phyloP scores from a whole-genome alignment of 2,113 vertebrate species.

The Copsychus sechellarum region DNA sequence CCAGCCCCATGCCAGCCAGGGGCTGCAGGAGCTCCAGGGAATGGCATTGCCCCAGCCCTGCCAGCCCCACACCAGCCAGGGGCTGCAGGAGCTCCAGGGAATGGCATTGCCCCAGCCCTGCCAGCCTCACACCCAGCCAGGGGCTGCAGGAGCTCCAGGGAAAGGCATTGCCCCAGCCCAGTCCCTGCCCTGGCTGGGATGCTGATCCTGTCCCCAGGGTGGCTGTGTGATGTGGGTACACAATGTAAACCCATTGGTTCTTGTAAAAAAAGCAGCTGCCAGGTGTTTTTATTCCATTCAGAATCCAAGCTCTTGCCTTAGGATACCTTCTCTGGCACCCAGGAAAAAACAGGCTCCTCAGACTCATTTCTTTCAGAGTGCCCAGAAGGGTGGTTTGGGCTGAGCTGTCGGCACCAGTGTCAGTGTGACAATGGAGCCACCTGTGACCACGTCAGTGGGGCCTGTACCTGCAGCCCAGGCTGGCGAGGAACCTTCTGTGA shows the following conservation, averaged over 20 bases:
- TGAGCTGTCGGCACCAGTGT: conserved; percentile 79
- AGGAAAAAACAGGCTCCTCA: not conserved
- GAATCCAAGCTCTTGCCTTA: not conserved
- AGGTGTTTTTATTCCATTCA: rapidly evolving
- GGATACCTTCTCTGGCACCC: rapidly evolving
- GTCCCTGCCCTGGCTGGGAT: not conserved
- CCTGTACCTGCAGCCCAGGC: conserved; percentile 86
- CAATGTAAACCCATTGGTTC: rapidly evolving
- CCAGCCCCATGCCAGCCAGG: not conserved
- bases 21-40: rapidly evolving
- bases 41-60: rapidly evolving
- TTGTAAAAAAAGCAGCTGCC: not conserved
- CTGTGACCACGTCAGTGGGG: conserved; percentile 91
- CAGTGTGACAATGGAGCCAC: conserved; percentile 85
- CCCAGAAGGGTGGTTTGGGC: conserved; percentile 82
- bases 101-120: not conserved
- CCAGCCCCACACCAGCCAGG: no score
- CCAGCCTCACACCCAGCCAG: rapidly evolving
- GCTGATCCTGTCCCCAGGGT: not conserved
- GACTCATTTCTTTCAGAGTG: conserved; percentile 74
- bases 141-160: rapidly evolving
- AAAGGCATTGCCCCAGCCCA: rapidly evolving
- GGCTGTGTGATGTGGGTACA: rapidly evolving
- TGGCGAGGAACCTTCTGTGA: conserved; percentile 93
- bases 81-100: no score